phyloP scores from a whole-genome alignment of 2,888 invertebrate species.

The Meloe dianella region DNA sequence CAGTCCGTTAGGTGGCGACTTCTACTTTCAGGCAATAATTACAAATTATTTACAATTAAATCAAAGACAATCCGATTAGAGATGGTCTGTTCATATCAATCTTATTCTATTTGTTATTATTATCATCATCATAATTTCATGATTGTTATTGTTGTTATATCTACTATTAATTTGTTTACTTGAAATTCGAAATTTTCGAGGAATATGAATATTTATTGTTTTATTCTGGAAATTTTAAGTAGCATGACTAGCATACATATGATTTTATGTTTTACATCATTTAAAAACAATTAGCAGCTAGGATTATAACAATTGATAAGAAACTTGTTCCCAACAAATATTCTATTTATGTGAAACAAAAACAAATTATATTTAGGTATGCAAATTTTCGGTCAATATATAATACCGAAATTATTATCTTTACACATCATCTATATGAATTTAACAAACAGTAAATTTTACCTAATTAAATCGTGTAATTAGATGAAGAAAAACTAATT shows the following conservation, averaged over 20 bases:
- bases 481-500: background rate
- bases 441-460: background rate
- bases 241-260: slow-evolving; percentile 19
- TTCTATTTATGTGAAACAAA: slow-evolving; percentile 2
- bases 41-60: background rate
- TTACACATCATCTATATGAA: background rate
- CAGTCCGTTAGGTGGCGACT: slow-evolving; percentile 2
- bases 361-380: background rate
- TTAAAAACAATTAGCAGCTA: slow-evolving; percentile 29
- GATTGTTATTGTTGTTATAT: too few species aligned
- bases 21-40: background rate
- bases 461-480: background rate
- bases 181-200: background rate
- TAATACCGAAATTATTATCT: background rate
- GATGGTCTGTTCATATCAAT: background rate
- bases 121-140: background rate
- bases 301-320: slow-evolving; percentile 24
- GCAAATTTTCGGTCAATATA: background rate
- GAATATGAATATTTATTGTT: background rate
- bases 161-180: background rate
- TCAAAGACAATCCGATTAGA: background rate
- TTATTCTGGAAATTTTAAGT: slow-evolving; percentile 8
- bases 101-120: background rate
- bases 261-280: slow-evolving; percentile 26
- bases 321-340: slow-evolving; percentile 19